phyloP scores from a whole-genome alignment of 1,140 invertebrate genomes.

The Brachionus rubens region DNA sequence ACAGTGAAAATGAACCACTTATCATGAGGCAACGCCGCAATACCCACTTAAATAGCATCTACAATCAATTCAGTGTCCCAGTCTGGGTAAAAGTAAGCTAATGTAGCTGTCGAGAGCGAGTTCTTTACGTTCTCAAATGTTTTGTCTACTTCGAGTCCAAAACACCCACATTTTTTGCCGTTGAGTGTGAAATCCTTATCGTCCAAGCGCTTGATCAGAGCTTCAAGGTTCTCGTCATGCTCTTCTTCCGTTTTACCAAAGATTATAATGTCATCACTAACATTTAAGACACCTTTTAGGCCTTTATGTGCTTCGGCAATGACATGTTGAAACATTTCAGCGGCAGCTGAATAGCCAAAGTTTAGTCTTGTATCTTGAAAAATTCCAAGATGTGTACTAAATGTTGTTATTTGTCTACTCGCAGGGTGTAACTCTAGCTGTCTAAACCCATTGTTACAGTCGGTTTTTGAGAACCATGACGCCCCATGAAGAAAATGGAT shows the following conservation, averaged over 20 bases:
- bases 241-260: constrained; percentile 47
- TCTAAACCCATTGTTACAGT: constrained; percentile 48
- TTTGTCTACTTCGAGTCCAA: too few species aligned
- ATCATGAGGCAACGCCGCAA: too few species aligned
- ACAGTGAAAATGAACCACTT: too few species aligned
- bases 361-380: constrained; percentile 48
- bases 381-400: constrained; percentile 48
- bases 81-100: too few species aligned
- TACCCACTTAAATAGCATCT: too few species aligned
- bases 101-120: too few species aligned
- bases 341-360: constrained; percentile 48
- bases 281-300: constrained; percentile 44
- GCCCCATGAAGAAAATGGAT: constrained; percentile 48
- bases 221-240: constrained; percentile 48
- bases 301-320: constrained; percentile 40
- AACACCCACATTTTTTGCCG: too few species aligned
- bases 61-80: too few species aligned
- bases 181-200: too few species aligned
- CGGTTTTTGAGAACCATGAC: constrained; percentile 46
- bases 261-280: constrained; percentile 49
- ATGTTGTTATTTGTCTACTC: constrained; percentile 48
- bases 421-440: constrained; percentile 48
- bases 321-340: constrained; percentile 46
- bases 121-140: too few species aligned
- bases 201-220: too few species aligned